Evolutionary conservation across 2,888 invertebrate species (phyloP).

Genomic region (Agonum fuliginosum): DNA sequence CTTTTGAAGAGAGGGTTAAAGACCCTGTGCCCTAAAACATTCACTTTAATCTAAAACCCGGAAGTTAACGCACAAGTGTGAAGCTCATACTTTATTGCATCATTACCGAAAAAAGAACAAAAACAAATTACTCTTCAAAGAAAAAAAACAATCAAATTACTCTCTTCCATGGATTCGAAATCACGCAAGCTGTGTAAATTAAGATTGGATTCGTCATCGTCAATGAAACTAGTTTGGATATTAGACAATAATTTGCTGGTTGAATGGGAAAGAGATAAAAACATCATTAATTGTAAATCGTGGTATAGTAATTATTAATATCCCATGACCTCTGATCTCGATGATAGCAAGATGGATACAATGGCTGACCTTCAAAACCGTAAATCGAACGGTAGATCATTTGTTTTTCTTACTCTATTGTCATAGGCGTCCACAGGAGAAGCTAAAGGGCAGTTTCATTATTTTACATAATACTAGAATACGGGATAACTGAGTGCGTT

Average conservation of each 20-base stretch:
- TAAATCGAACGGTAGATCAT: slow-evolving; percentile 35
- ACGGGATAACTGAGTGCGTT: too few species aligned
- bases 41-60: slow-evolving; percentile 18
- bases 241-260: slow-evolving; percentile 17
- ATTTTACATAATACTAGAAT: too few species aligned
- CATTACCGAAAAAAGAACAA: slow-evolving; percentile 4
- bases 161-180: background rate
- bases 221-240: slow-evolving; percentile 1
- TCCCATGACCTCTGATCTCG: slow-evolving; percentile 53
- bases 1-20: slow-evolving; percentile 16
- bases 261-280: slow-evolving; percentile 29
- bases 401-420: background rate
- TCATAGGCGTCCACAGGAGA: too few species aligned
- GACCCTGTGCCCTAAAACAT: background rate
- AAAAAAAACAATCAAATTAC: slow-evolving; percentile 29
- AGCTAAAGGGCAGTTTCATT: too few species aligned
- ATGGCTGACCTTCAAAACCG: slow-evolving; percentile 28
- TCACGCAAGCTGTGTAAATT: slow-evolving; percentile 37
- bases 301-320: slow-evolving; percentile 35
- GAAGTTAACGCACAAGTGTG: background rate
- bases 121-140: background rate
- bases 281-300: slow-evolving; percentile 30
- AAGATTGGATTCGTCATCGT: slow-evolving; percentile 14
- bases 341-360: slow-evolving; percentile 41
- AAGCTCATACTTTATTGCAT: slow-evolving; percentile 22